Evolutionary conservation across 2,113 vertebrate genomes (phyloP), one percentile per base, ranked within the genome.

Genomic region (Cranoglanis bouderius): DNA sequence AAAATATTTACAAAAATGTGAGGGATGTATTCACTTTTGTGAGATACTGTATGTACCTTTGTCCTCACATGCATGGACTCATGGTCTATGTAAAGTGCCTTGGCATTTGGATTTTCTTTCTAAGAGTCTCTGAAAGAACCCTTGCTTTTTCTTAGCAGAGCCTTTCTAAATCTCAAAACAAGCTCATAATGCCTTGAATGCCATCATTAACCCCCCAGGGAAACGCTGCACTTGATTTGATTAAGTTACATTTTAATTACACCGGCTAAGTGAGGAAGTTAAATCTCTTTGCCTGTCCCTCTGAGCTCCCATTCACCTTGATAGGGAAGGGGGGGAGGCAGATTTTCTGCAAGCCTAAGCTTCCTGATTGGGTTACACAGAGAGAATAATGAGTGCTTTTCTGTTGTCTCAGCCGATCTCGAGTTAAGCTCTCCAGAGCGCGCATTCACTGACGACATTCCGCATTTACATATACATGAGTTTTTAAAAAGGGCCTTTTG

Each of bases 401-500:
- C 91, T 93, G 92, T 94, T 94, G 92, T 94, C 90, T 92, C 92
- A 91, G 88, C 85, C 92, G 81, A 83, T 88, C 87, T 59, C 19
- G 55, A 93, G 85, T 93, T 92, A 94, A 93, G 90, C 90, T 74
- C 89, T 90, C 85, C 77, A 82, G 90, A 91, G 91, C 90, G 72
- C 89, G 61, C 74, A 74, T 87, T 91, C 81, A 78, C 70, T 75
- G 90, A 85, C 63, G 77, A 77, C 87, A 89, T 92, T 91, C 91
- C 67, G 16, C 92, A 94, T 96, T 95, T 95, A 93, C 95, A 96
- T 94, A 95, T 94, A 94, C 94, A 95, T 95, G 89, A 92, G 70
- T 88, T 90, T 91, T 90, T 92, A 93, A 93, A 89, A n/a, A 32
- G 77, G 91, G 89, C 88, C 93, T 91, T 92, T 91, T 91, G 92